Evolutionary conservation across 2,113 vertebrate species (phyloP).

Genomic region (Uropsilus gracilis): DNA sequence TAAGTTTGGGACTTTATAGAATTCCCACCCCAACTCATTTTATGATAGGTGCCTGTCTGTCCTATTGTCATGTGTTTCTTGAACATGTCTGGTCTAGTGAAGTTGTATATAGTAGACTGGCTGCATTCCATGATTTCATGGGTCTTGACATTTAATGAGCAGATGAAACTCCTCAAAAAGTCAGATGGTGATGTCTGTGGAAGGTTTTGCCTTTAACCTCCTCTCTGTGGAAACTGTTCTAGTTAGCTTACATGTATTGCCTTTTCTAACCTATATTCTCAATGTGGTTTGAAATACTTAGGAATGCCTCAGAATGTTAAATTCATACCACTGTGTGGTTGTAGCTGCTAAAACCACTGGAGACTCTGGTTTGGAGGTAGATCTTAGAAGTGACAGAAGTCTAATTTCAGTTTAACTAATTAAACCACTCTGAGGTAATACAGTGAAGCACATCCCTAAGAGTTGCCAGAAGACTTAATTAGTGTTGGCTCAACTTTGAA

Average conservation of each 20-base stretch:
- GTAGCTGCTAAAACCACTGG: conserved; percentile 81
- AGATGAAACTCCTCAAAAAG: conserved; percentile 49
- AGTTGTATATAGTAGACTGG: conserved; percentile 55
- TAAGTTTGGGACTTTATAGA: not conserved
- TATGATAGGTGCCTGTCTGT: conserved; percentile 14
- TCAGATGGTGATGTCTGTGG: conserved; percentile 44
- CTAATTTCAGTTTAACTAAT: conserved; percentile 61
- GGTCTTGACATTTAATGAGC: conserved; percentile 64
- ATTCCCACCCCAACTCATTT: not conserved
- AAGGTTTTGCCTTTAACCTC: conserved; percentile 60
- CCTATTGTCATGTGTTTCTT: conserved; percentile 30
- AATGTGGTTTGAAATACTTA: conserved; percentile 88
- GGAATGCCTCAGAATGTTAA: conserved; percentile 88
- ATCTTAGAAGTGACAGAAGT: conserved; percentile 58
- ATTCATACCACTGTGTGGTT: conserved; percentile 86
- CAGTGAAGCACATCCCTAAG: conserved; percentile 8
- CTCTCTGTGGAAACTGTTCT: conserved; percentile 74
- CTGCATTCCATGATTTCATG: conserved; percentile 58
- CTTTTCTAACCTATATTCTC: conserved; percentile 86
- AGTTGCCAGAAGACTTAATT: conserved; percentile 68
- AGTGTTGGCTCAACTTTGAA: conserved; percentile 62
- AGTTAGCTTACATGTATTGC: conserved; percentile 89
- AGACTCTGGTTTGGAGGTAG: conserved; percentile 80
- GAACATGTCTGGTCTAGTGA: conserved; percentile 55
- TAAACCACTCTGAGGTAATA: conserved; percentile 71